Evolutionary conservation across 2,888 invertebrate genomes (phyloP), one percentile per base, ranked within the genome.

Genomic region (Perizoma flavofasciatum): DNA sequence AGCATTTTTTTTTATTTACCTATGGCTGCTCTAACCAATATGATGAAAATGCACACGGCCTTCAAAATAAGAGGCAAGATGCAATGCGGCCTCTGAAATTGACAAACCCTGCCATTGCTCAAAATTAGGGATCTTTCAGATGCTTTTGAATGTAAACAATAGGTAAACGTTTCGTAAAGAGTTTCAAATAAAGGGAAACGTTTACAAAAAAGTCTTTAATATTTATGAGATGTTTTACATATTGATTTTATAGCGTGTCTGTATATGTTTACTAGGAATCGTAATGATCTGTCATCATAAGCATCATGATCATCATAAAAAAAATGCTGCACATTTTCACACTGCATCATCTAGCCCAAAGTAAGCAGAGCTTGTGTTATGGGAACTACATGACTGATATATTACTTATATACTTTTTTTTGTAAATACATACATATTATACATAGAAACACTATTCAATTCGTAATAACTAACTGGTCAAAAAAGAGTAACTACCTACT

Each of bases 111-210:
- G 70, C 65, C 60, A 71, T 66, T 78, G 76, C 75, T 80, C 74
- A 75, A 81, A 84, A 82, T 82, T 81, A 81, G 78, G 79, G 79
- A 67, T 70, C 67, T 75, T 77, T 80, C 70, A 73, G 74, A 70
- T 74, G 61, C 75, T 76, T 82, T 78, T 78, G 33, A 79, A 78
- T 76, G 77, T 81, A 78, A 78, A 79, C 74, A 75, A 62, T 63
- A 57, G 49, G 69, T 74, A 77, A 78, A 76, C 71, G 70, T 66
- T 71, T 68, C 59, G 62, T 61, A 69, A 68, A 67, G 61, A 58
- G 49, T 54, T 43, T 54, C 48, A 47, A 58, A 59, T 61, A 58
- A 55, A 61, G 49, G 40, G 54, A 55, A 59, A 55, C 49, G 49
- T 55, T 63, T 50, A 62, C 59, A 49, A 58, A 64, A 59, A 59